phyloP scores from a whole-genome alignment of 2,113 vertebrate species.

The Anolis carolinensis region DNA sequence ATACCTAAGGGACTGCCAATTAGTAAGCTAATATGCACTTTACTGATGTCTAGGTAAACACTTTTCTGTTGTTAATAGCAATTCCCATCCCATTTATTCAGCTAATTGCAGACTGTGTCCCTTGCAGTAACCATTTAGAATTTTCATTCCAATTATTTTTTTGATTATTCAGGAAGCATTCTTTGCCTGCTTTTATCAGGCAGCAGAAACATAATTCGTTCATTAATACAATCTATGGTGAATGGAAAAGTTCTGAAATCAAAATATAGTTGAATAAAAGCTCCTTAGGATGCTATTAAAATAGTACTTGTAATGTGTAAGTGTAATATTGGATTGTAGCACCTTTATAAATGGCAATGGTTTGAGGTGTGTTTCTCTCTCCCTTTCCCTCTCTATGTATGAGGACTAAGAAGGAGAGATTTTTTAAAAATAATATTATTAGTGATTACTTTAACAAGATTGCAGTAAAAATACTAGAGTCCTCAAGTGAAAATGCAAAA shows the following conservation, averaged over 20 bases:
- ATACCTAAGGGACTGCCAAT: slow-evolving; percentile 64
- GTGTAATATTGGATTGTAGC: background rate
- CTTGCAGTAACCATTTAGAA: slow-evolving; percentile 66
- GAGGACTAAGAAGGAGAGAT: background rate
- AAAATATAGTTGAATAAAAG: background rate
- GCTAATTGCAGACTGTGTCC: slow-evolving; percentile 59
- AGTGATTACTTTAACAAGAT: background rate
- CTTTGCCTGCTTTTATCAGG: slow-evolving; percentile 50
- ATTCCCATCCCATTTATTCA: slow-evolving; percentile 51
- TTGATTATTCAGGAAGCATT: slow-evolving; percentile 58
- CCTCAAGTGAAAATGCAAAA: background rate
- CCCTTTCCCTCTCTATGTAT: no score
- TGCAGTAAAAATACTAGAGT: background rate
- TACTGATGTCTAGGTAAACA: slow-evolving; percentile 68
- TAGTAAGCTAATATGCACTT: slow-evolving; percentile 62
- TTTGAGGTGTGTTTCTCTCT: background rate
- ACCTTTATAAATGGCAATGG: background rate
- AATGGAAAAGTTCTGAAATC: slow-evolving; percentile 52
- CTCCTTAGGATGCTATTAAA: background rate
- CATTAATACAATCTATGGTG: slow-evolving; percentile 49
- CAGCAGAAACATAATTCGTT: slow-evolving; percentile 63
- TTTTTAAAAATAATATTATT: background rate
- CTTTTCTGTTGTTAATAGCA: slow-evolving; percentile 66
- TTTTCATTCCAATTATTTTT: slow-evolving; percentile 70
- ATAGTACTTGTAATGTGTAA: background rate